Evolutionary conservation across 92 coral and sea anemone species (phyloP).

Genomic region (Plumapathes pennacea): DNA sequence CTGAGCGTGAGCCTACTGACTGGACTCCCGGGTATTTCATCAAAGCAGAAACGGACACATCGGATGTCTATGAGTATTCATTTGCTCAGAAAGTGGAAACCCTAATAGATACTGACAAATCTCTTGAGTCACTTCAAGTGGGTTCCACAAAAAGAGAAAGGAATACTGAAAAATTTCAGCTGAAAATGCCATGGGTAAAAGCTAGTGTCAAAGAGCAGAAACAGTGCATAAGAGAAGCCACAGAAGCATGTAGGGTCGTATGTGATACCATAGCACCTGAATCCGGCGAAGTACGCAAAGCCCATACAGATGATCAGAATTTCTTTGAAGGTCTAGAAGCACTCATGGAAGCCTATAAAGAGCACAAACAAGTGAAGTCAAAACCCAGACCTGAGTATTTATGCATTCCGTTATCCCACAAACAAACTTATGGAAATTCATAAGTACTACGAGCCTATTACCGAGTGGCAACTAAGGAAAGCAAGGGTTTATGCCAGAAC

Average conservation of each 20-base stretch:
- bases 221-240: conserved; percentile 24
- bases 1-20: no score
- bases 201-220: conserved; percentile 11
- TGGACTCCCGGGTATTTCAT: conserved; percentile 26
- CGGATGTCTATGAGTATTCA: neutral
- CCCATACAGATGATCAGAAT: conserved; percentile 2
- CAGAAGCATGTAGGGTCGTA: conserved; percentile 39
- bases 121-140: conserved; percentile 11
- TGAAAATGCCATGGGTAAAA: conserved; percentile 13
- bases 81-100: neutral
- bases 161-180: conserved; percentile 18
- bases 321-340: conserved; percentile 22
- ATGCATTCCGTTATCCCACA: conserved; percentile 34
- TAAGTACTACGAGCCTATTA: conserved; percentile 31
- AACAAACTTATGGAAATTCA: conserved; percentile 43
- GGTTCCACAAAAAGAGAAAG: conserved; percentile 24
- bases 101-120: conserved; percentile 5
- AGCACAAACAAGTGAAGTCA: conserved; percentile 29
- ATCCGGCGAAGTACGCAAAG: conserved; percentile 13
- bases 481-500: conserved; percentile 44
- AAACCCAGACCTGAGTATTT: conserved; percentile 47
- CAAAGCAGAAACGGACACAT: neutral
- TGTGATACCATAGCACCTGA: conserved; percentile 33
- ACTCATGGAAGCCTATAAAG: conserved; percentile 27
- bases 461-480: conserved; percentile 54